Base-by-base conservation (phyloP, 35 echinoderm and acorn worm species). In the Ptychodera flava region DNA sequence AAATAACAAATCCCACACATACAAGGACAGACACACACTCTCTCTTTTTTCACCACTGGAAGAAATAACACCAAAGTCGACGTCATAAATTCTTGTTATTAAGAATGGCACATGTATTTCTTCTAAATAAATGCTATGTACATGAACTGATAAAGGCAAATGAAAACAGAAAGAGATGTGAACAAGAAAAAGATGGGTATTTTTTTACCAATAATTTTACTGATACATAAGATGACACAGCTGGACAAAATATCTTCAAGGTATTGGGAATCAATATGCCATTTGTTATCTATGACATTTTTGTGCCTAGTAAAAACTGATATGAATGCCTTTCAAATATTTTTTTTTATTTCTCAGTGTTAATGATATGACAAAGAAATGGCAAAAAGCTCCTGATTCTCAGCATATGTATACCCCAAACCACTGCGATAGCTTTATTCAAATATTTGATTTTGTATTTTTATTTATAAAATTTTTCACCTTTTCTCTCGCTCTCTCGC, bases 61-160 rank as follows among this genome's bases (percentile, higher is more conserved):
- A 64, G 22, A 12, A 22, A 6, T 64, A 22, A 64, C 45, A 64
- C 6, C 45, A 64, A 64, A 64, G 45, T 64, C n/a, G n/a, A n/a
- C n/a, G n/a, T n/a, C n/a, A n/a, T n/a, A n/a, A n/a, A 64, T 64
- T 64, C 45, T 64, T 64, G 6, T 64, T 64, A 64, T 64, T 64
- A 64, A 64, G 45, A 64, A 64, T 64, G 45, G 45, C 45, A 64
- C 45, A 64, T 64, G 45, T 64, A 64, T 64, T 64, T 64, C 6
- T 64, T 64, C 45, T 64, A 64, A 64, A 64, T 64, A 64, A 64
- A 64, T 64, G 45, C 45, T 64, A 64, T 64, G 45, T 64, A 64
- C 45, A 64, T 64, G 45, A 64, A 64, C 45, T 64, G 45, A 64
- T 64, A 64, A 64, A 64, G 45, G 45, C 45, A 64, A 64, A 6